Percentiles rank a stretch among this genome's conserved stretches.
phyloP scores from a whole-genome alignment of 2,888 invertebrate species.

The Creontiades dilutus region DNA sequence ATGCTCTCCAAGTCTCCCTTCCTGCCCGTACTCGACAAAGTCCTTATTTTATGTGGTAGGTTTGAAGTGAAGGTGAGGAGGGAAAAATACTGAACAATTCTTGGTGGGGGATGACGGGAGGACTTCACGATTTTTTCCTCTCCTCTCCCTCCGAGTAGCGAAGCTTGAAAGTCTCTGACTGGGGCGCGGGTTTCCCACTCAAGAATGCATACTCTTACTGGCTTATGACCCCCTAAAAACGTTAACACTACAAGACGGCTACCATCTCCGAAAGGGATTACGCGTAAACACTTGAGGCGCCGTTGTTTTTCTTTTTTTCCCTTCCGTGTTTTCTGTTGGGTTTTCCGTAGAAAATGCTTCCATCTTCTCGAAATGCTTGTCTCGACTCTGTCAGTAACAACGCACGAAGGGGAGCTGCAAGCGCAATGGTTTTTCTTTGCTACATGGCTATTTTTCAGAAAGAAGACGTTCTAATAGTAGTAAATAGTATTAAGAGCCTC shows the following conservation, averaged over 20 bases:
- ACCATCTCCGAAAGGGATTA: slow-evolving; percentile 31
- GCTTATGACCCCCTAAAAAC: slow-evolving; percentile 62
- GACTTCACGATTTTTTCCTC: slow-evolving; percentile 17
- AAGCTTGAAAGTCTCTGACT: slow-evolving; percentile 19
- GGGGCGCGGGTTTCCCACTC: slow-evolving; percentile 16
- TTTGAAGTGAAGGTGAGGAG: slow-evolving; percentile 18
- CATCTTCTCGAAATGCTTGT: slow-evolving; percentile 15
- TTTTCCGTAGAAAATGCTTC: not conserved
- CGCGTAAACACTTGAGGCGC: slow-evolving; percentile 61
- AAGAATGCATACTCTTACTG: slow-evolving; percentile 55
- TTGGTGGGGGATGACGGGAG: slow-evolving; percentile 21
- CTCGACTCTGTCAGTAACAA: slow-evolving; percentile 24
- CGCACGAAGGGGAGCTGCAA: slow-evolving; percentile 11
- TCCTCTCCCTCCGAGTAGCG: not conserved
- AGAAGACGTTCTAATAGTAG: no score
- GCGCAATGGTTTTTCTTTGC: not conserved
- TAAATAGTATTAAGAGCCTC: no score
- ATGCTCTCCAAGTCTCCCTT: slow-evolving; percentile 66
- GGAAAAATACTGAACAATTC: slow-evolving; percentile 33
- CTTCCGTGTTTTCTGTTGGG: not conserved
- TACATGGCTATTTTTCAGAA: not conserved
- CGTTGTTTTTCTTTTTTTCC: not conserved
- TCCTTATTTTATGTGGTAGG: slow-evolving; percentile 71
- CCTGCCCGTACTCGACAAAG: slow-evolving; percentile 62
- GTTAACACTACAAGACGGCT: slow-evolving; percentile 35